Base-by-base conservation (phyloP, 1,140 invertebrate species). In the Teleopsis dalmanni region DNA sequence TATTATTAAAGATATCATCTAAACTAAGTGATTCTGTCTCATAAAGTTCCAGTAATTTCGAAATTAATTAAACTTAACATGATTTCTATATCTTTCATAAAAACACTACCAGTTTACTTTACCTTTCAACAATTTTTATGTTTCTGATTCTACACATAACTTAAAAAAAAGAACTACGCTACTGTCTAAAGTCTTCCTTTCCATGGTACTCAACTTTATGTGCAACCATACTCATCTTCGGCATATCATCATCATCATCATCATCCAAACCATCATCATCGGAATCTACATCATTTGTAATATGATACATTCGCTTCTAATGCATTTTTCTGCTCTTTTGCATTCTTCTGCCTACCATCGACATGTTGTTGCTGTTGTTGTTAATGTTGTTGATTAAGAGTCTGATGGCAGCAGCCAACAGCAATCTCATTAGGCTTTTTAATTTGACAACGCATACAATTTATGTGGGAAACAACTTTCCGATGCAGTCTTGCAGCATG, bases 401-500 rank as follows among this genome's bases (percentile, higher is more conserved):
- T 38, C 22, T 22, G 14, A n/a, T 42, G 18, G 14, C 50, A 37
- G 31, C 48, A 42, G 50, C 43, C 9, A 44, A 54, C 50, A 63
- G 44, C 55, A n/a, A 59, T 59, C 62, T 65, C 62, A 65, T 65
- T 65, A 65, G 62, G 57, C 54, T 59, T 62, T 65, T 65, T 62
- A 64, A 61, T 65, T 65, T 62, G 62, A 62, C 62, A 64, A 56
- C 58, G 50, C 54, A 54, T 53, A 57, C 62, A 59, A 64, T 64
- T 65, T 62, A 65, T 64, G 62, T 65, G 62, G 59, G 62, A 65
- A 38, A 46, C 9, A 10, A 21, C 25, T 21, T 38, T 22, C 14
- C 0, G 4, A 3, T 38, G 25, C 13, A 19, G 19, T 38, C 9
- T 38, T 18, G 19, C 36, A 7, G 13, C 18, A 6, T 38, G 18